Conservation (phyloP, 2,888 invertebrate species). For the Rhogogaster chlorosoma region DNA sequence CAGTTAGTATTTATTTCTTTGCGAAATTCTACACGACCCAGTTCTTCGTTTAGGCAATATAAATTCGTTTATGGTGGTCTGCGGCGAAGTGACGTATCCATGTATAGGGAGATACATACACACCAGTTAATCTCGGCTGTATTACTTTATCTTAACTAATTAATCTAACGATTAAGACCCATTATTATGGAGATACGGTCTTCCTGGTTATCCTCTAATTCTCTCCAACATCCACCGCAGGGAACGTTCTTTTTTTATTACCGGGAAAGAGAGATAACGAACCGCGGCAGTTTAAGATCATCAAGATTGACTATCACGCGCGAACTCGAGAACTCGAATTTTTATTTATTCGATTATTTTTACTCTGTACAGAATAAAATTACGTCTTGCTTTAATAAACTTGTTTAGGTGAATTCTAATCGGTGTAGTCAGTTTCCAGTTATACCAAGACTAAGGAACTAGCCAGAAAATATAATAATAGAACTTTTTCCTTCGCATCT, state of each 20-base stretch:
- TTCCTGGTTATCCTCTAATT: constrained; percentile 21
- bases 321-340: background rate
- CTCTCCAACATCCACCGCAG: background rate
- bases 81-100: background rate
- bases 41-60: background rate
- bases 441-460: background rate
- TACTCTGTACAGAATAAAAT: background rate
- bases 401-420: background rate
- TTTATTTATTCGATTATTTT: background rate
- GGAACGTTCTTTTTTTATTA: background rate
- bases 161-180: constrained; percentile 42
- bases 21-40: constrained; percentile 30
- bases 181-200: constrained; percentile 32
- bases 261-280: constrained; percentile 6
- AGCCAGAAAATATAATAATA: constrained; percentile 1
- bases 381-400: background rate
- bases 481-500: background rate
- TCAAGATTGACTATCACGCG: constrained; percentile 5
- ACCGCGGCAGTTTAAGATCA: constrained; percentile 5
- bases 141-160: constrained; percentile 38
- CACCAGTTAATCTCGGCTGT: background rate
- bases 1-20: constrained; percentile 12
- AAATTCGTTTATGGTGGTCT: background rate
- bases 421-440: background rate
- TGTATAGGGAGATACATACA: background rate